These are phyloP conservation scores for Perithous albicinctus DNA, from an alignment of 2,888 invertebrate genomes.

Conservation along the genomic window DNA sequence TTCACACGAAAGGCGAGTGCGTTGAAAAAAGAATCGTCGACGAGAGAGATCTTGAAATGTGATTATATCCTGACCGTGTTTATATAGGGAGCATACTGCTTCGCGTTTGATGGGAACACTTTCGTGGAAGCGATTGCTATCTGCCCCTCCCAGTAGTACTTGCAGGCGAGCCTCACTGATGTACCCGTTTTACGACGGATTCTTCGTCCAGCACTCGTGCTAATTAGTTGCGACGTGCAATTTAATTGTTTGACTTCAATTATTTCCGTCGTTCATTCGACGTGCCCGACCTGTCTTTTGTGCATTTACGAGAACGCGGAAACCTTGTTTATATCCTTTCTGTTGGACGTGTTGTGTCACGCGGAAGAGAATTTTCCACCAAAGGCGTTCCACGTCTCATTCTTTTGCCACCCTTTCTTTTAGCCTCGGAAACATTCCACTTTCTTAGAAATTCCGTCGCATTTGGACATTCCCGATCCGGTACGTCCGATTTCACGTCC, in stretches of 20 bases:
- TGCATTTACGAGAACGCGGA: slow-evolving; percentile 15
- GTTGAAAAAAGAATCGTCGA: background rate
- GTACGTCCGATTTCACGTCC: slow-evolving; percentile 23
- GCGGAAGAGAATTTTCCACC: slow-evolving; percentile 61
- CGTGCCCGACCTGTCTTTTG: slow-evolving; percentile 35
- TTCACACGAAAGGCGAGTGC: background rate
- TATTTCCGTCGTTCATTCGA: slow-evolving; percentile 61
- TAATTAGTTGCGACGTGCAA: slow-evolving; percentile 61
- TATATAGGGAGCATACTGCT: background rate
- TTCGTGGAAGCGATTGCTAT: slow-evolving; percentile 17
- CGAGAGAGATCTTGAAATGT: slow-evolving; percentile 17
- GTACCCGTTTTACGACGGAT: slow-evolving; percentile 48
- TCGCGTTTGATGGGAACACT: slow-evolving; percentile 6
- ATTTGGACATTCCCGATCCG: slow-evolving; percentile 19
- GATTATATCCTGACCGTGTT: background rate
- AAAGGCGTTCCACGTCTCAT: slow-evolving; percentile 60
- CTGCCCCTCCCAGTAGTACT: background rate
- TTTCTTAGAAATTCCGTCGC: slow-evolving; percentile 44
- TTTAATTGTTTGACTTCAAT: slow-evolving; percentile 67
- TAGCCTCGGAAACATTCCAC: slow-evolving; percentile 23
- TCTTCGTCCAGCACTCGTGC: slow-evolving; percentile 52
- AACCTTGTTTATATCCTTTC: slow-evolving; percentile 39
- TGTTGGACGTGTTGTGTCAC: slow-evolving; percentile 51
- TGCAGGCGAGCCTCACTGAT: background rate
- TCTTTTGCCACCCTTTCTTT: slow-evolving; percentile 47